Evolutionary conservation across 2,113 vertebrate genomes (phyloP).

Genomic region (Camelus dromedarius): DNA sequence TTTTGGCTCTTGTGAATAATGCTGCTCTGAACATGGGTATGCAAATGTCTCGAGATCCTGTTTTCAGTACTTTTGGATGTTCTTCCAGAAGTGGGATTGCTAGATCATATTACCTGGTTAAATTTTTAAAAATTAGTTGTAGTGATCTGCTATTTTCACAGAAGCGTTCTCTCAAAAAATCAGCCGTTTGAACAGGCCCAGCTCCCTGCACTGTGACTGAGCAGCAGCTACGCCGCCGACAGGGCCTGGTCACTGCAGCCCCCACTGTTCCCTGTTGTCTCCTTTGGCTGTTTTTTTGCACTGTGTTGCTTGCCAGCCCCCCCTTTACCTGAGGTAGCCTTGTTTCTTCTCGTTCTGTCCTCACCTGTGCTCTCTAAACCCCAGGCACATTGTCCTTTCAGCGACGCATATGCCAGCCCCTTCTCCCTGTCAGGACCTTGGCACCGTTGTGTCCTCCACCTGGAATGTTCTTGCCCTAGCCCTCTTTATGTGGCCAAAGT

Average conservation of each 20-base stretch:
- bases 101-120: background rate
- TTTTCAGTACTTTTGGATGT: background rate
- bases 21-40: background rate
- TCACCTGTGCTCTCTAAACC: background rate
- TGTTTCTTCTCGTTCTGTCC: background rate
- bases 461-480: background rate
- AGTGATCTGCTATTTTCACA: background rate
- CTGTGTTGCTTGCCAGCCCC: background rate
- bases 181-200: background rate
- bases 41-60: background rate
- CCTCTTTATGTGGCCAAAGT: background rate
- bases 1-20: background rate
- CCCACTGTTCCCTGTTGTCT: background rate
- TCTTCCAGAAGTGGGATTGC: background rate
- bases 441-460: background rate
- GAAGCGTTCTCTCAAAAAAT: constrained; percentile 11
- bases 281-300: background rate
- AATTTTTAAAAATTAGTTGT: background rate
- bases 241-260: background rate
- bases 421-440: background rate
- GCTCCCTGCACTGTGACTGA: background rate
- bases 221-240: background rate
- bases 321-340: background rate
- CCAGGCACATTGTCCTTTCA: background rate
- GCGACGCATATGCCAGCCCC: background rate